Evolutionary conservation across 2,797 vertebrate genomes (phyloP).

Genomic region (Hoplostethus atlanticus): DNA sequence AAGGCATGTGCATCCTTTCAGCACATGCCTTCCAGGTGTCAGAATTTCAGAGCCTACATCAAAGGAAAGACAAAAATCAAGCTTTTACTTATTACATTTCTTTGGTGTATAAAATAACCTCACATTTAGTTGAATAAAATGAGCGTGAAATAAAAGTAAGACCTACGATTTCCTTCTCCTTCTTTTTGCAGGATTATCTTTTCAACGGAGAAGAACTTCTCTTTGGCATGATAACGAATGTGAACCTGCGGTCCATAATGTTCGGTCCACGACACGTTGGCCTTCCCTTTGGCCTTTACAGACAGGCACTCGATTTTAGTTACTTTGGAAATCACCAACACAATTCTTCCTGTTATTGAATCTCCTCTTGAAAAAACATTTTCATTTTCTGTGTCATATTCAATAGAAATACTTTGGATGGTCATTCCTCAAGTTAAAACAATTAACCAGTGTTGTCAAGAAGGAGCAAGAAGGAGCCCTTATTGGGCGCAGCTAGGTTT

Average conservation of each 20-base stretch:
- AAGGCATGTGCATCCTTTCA: too few relatives aligned
- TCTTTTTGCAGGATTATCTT: constrained; percentile 26
- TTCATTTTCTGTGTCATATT: constrained; percentile 47
- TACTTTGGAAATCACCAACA: constrained; percentile 12
- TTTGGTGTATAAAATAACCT: too few relatives aligned
- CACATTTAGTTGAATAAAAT: background rate
- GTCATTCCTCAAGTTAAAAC: background rate
- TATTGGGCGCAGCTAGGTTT: too few relatives aligned
- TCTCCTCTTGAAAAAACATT: constrained; percentile 52
- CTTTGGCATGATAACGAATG: constrained; percentile 19
- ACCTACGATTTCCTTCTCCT: constrained; percentile 25
- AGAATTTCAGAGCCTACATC: constrained; percentile 27
- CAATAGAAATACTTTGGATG: constrained; percentile 35
- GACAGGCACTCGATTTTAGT: constrained; percentile 46
- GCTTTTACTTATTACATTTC: background rate
- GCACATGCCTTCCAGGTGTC: constrained; percentile 40
- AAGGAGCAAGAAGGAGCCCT: background rate
- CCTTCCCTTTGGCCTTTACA: constrained; percentile 50
- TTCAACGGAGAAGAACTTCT: constrained; percentile 46
- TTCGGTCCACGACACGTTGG: constrained; percentile 45
- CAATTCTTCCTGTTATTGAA: constrained; percentile 38
- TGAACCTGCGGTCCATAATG: background rate
- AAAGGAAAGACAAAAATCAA: background rate
- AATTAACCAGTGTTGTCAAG: background rate
- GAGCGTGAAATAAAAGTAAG: background rate